These are phyloP conservation scores for Trachymyrmex septentrionalis DNA, from an alignment of 1,140 invertebrate genomes.

Conservation along the genomic window DNA sequence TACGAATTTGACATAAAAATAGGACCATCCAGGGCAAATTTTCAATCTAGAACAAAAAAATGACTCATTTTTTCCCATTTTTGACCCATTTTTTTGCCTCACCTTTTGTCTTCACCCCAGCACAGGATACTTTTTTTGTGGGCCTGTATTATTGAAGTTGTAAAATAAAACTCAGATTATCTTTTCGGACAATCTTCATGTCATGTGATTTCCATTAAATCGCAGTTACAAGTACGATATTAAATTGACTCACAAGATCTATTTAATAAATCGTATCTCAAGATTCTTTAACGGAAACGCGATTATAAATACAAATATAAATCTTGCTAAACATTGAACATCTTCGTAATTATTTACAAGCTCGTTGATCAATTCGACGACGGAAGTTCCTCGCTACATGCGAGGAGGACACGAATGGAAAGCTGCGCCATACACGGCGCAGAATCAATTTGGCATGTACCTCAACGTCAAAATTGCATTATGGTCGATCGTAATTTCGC, in stretches of 20 bases:
- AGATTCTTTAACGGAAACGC: not conserved
- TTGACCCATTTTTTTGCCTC: too few relatives aligned
- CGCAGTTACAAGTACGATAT: not conserved
- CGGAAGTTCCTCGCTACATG: not conserved
- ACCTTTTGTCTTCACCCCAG: too few relatives aligned
- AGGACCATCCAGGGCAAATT: too few relatives aligned
- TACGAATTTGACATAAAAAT: too few relatives aligned
- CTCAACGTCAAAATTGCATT: slow-evolving; percentile 75
- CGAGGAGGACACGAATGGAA: slow-evolving; percentile 27
- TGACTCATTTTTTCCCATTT: too few relatives aligned
- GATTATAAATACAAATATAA: not conserved
- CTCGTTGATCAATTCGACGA: slow-evolving; percentile 21
- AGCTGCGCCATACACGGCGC: slow-evolving; percentile 33
- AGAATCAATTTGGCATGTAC: slow-evolving; percentile 74
- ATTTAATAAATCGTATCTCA: not conserved
- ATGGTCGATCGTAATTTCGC: slow-evolving; percentile 79
- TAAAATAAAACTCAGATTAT: not conserved
- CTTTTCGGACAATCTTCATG: not conserved
- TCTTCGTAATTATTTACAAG: slow-evolving; percentile 34
- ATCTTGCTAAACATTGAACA: not conserved
- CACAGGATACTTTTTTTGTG: too few relatives aligned
- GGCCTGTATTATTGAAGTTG: not conserved
- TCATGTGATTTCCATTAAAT: not conserved
- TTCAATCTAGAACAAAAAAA: too few relatives aligned
- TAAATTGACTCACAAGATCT: not conserved